Evolutionary conservation across 2,888 invertebrate species (phyloP), one percentile per base, ranked within the genome.

Genomic region (Machimus atricapillus): DNA sequence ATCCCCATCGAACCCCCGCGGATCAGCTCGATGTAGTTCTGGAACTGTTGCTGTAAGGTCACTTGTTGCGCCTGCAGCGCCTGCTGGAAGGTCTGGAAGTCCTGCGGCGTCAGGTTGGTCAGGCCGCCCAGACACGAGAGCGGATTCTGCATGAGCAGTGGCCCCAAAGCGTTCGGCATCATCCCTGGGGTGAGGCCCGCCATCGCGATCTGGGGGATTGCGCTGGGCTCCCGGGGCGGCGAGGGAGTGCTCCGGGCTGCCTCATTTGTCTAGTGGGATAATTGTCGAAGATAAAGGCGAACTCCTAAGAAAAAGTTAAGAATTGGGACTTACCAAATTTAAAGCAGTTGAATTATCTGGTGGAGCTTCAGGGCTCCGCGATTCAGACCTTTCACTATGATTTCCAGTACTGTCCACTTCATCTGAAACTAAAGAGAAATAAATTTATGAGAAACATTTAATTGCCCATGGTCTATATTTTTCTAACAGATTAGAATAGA

Each of bases 391-490:
- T 89, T 92, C 92, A 89, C 92, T 92, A 31, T 90, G 91, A 87
- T 91, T 92, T 88, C 91, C 92, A 85, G 90, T 90, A 87, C 92
- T 92, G 87, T 92, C 89, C n/a, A 92, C 93, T 89, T 93, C 93
- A 88, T 93, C 93, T 74, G 92, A 91, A 88, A 91, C 91, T 82
- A 37, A 34, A 40, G 0, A 81, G 9, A 23, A 66, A 66, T 23
- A 34, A 34, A 34, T 34, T 34, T 7, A 34, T 34, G 0, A 34
- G 7, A 34, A 34, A 34, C 34, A 34, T 5, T 31, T 31, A 34
- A 34, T 3, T 34, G 5, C 4, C 4, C 4, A 34, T 34, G 34
- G 3, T 34, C 5, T 6, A 34, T 6, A 34, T 0, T 34, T 34
- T 34, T n/a, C n/a, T 34, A 34, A 5, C 34, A 34, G 34, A 34